phyloP scores from a whole-genome alignment of 1,140 invertebrate genomes.

The Eupristina koningsbergeri region DNA sequence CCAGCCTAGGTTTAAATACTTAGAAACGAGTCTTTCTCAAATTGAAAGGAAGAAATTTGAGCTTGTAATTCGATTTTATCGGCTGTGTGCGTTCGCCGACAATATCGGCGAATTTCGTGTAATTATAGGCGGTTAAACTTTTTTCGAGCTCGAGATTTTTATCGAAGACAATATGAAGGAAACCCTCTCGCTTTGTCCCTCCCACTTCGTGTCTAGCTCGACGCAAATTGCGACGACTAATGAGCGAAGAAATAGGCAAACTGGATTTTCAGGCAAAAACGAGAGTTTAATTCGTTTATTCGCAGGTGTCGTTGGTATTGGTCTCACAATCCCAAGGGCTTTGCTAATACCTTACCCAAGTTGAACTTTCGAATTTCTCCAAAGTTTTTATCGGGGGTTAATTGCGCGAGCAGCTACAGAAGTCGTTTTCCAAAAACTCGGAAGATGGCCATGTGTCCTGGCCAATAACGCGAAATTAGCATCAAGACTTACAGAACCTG shows the following conservation, averaged over 20 bases:
- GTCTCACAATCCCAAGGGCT: not conserved
- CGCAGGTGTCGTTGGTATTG: constrained; percentile 26
- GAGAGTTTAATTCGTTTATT: constrained; percentile 47
- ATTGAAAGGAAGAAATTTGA: constrained; percentile 38
- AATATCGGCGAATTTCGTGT: not conserved
- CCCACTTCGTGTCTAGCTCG: not conserved
- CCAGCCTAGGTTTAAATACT: not conserved
- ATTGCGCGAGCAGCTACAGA: constrained; percentile 13
- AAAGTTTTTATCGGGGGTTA: constrained; percentile 5
- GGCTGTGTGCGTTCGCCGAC: not conserved
- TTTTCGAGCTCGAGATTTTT: constrained; percentile 5
- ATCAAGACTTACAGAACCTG: no score
- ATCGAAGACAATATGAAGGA: constrained; percentile 14
- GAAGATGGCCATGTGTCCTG: not conserved
- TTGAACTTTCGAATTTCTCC: constrained; percentile 38
- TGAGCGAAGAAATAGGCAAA: constrained; percentile 27
- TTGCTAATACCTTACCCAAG: constrained; percentile 35
- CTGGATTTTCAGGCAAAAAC: not conserved
- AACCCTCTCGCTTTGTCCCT: not conserved
- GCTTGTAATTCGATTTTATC: constrained; percentile 46
- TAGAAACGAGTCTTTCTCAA: not conserved
- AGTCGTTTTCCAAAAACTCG: not conserved
- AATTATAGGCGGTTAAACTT: constrained; percentile 30
- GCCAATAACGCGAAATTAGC: not conserved
- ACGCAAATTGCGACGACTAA: constrained; percentile 45